These are phyloP conservation scores for Lepidotrigona ventralis DNA, from an alignment of 1,140 invertebrate species.

Conservation along the genomic window DNA sequence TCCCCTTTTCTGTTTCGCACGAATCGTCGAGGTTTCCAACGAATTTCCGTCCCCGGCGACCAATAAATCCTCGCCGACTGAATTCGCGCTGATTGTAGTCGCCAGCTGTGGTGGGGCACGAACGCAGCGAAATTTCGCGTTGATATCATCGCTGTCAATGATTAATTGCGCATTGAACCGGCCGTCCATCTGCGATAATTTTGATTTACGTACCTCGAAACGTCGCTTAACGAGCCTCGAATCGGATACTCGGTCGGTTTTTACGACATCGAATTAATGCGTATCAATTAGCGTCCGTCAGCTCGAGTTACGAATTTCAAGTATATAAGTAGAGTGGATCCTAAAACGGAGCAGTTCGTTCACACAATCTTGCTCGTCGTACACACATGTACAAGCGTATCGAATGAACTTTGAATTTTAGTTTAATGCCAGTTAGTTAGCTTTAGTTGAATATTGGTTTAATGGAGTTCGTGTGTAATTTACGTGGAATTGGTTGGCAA, in stretches of 20 bases:
- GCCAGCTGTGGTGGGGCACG: not conserved
- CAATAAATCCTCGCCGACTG: constrained; percentile 28
- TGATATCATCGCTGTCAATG: constrained; percentile 12
- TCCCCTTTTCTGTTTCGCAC: not conserved
- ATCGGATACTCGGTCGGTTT: not conserved
- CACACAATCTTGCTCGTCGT: too few species aligned
- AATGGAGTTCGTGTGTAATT: too few species aligned
- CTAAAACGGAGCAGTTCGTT: too few species aligned
- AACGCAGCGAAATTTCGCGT: constrained; percentile 11
- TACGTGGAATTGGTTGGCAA: too few species aligned
- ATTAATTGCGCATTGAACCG: constrained; percentile 28
- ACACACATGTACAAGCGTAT: too few species aligned
- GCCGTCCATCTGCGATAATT: constrained; percentile 7
- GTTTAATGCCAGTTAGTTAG: too few species aligned
- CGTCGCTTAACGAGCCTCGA: not conserved
- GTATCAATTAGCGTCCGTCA: not conserved
- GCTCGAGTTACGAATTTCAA: not conserved
- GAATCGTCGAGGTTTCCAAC: too few species aligned
- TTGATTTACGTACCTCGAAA: not conserved
- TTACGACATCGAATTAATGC: not conserved
- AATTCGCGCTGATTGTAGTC: constrained; percentile 18
- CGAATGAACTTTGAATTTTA: too few species aligned
- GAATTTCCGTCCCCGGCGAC: not conserved
- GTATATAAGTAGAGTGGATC: too few species aligned
- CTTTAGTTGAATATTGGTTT: too few species aligned